Base-by-base conservation (phyloP, 1,140 invertebrate genomes). In the Sminthurides bifidus region DNA sequence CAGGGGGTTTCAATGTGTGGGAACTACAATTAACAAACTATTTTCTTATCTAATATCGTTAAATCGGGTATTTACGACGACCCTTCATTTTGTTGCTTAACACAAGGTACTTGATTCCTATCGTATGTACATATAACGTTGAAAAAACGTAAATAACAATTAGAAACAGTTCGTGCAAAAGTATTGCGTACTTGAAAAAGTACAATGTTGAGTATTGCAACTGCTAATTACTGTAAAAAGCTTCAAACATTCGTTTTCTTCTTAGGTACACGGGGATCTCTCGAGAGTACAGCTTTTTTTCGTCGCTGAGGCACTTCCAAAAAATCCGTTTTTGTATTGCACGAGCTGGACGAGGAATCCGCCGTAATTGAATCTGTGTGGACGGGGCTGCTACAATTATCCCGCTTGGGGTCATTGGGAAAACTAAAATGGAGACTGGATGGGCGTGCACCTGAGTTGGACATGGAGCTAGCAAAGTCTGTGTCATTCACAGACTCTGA, bases 221-320 rank as follows among this genome's bases (percentile, higher is more conserved):
- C 12, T n/a, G 41, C 12, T 6, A 14, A 14, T 21, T 19, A n/a
- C 21, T 8, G 21, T 43, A 43, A n/a, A n/a, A 14, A n/a, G 12
- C 21, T 6, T 14, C 6, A 6, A 8, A 6, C 17, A 43, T 19
- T 31, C 27, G 45, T 56, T 33, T 40, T 49, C 40, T 30, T 53
- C 51, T 55, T 60, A 14, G 58, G 48, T 31, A 38, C 48, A 26
- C 58, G 46, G 21, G 53, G 58, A 55, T 60, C 58, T 33, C 58
- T 40, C 15, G 38, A 53, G 24, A 60, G 37, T 35, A 19, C 50
- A 35, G 35, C 10, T 52, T 60, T 60, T 33, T 59, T 59, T 35
- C 52, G 52, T 41, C 58, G 30, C 8, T 37, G 41, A 31, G 58
- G 58, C 23, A 60, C 58, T 43, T 60, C 54, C 17, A 60, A 50